Evolutionary conservation across 2,797 vertebrate species (phyloP).

Genomic region (Pipistrellus nathusii): DNA sequence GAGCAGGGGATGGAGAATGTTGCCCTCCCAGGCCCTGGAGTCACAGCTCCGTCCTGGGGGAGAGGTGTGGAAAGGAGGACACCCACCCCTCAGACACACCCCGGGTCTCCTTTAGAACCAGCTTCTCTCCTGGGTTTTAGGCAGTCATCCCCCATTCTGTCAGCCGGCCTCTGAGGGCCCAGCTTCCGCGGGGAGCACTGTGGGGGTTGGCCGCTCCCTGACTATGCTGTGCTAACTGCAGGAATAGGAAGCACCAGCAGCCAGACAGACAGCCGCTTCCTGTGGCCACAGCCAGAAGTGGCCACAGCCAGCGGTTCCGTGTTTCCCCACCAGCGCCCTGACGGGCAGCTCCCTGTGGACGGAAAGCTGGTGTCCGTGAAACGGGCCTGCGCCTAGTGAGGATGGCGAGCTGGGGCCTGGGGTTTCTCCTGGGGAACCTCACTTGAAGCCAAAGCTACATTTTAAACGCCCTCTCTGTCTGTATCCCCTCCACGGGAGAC

Average conservation of each 20-base stretch:
- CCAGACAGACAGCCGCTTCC: neutral
- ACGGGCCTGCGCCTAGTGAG: neutral
- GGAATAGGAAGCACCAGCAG: neutral
- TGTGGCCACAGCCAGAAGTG: neutral
- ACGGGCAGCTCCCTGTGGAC: neutral
- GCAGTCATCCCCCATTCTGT: neutral
- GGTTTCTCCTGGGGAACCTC: neutral
- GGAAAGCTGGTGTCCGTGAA: neutral
- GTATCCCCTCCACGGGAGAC: neutral
- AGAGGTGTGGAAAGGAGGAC: neutral
- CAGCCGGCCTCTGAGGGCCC: neutral
- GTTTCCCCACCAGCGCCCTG: neutral
- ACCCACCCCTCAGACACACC: neutral
- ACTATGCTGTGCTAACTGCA: neutral
- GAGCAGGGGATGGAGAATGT: rapidly evolving
- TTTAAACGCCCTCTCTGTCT: neutral
- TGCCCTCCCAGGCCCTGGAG: neutral
- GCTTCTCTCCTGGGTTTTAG: no score
- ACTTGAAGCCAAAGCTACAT: neutral
- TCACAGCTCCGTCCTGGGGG: rapidly evolving
- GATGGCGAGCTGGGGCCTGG: neutral
- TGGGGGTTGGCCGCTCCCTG: neutral
- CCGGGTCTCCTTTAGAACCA: neutral
- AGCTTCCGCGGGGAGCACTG: neutral
- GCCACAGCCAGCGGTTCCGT: neutral